Conservation (phyloP, 2,797 vertebrate species). For the Hippoglossus hippoglossus region DNA sequence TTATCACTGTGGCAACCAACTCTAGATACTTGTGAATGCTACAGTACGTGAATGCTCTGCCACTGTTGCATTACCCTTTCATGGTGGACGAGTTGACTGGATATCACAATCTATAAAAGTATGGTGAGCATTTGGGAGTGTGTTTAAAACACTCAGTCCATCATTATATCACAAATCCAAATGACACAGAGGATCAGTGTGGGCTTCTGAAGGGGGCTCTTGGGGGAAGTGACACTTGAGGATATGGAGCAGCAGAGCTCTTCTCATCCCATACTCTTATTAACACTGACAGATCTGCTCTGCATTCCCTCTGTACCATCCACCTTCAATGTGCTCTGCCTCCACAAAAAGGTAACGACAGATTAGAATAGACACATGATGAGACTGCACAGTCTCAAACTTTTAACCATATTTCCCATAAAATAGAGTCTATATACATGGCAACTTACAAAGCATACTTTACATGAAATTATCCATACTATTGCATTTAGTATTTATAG, state of each 20-base stretch:
- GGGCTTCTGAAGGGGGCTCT: constrained; percentile 66
- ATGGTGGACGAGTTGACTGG: constrained; percentile 20
- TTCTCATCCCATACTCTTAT: constrained; percentile 52
- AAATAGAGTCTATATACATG: background rate
- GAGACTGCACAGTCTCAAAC: constrained; percentile 2
- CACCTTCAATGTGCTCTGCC: constrained; percentile 7
- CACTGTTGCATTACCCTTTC: constrained; percentile 6
- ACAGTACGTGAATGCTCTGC: constrained; percentile 2
- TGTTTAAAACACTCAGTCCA: constrained; percentile 47
- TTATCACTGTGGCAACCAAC: background rate
- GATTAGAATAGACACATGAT: constrained; percentile 26
- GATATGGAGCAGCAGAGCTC: constrained; percentile 57
- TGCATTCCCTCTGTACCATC: constrained; percentile 16
- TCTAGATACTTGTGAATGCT: constrained; percentile 1
- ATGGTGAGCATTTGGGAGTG: constrained; percentile 44
- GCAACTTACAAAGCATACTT: no score
- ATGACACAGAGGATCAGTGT: constrained; percentile 65
- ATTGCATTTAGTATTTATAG: no score
- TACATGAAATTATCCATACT: no score
- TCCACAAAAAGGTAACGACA: constrained; percentile 21
- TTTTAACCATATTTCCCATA: background rate
- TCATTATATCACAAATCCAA: constrained; percentile 62
- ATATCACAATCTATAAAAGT: constrained; percentile 48
- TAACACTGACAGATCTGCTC: constrained; percentile 45
- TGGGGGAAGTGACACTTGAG: constrained; percentile 70